phyloP scores from a whole-genome alignment of 1,140 invertebrate species.

The Latrodectus geometricus region DNA sequence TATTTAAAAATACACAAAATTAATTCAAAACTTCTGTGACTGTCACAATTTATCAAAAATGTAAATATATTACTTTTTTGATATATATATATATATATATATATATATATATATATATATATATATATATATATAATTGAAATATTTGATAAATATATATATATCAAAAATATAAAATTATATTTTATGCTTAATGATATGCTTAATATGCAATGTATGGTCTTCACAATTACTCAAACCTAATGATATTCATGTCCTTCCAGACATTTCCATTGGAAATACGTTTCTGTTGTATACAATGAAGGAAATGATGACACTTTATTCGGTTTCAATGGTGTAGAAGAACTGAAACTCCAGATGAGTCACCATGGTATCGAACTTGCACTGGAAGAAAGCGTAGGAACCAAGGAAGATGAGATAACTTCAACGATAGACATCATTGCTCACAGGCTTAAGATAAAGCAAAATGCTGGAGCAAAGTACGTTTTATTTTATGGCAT shows the following conservation, averaged over 20 bases:
- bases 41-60: too few species aligned
- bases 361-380: conserved; percentile 22
- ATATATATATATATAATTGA: too few species aligned
- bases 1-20: too few species aligned
- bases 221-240: too few species aligned
- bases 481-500: too few species aligned
- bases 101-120: too few species aligned
- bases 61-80: too few species aligned
- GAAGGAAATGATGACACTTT: conserved; percentile 38
- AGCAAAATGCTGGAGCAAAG: conserved; percentile 49
- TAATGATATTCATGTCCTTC: conserved; percentile 48
- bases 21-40: too few species aligned
- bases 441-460: conserved; percentile 49
- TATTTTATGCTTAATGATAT: too few species aligned
- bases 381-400: conserved; percentile 23
- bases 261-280: conserved; percentile 65
- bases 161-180: background rate
- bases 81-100: too few species aligned
- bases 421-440: conserved; percentile 44
- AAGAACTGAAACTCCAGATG: conserved; percentile 21
- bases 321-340: conserved; percentile 13
- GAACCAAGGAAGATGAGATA: conserved; percentile 4
- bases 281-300: conserved; percentile 66
- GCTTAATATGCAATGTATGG: too few species aligned
- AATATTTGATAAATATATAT: background rate